Evolutionary conservation across 2,113 vertebrate species (phyloP).

Genomic region (Paraplagusia blochii): DNA sequence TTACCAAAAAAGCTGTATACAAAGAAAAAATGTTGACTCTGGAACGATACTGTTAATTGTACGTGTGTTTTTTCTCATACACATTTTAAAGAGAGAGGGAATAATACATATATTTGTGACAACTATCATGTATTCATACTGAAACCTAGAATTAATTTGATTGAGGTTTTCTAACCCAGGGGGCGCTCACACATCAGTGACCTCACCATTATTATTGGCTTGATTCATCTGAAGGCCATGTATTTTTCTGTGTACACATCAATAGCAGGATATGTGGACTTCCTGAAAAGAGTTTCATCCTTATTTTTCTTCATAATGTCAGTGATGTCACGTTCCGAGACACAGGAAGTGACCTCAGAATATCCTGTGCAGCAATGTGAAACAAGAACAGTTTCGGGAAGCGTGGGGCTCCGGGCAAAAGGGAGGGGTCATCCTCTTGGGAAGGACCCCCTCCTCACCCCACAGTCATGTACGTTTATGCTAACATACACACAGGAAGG

Average conservation of each 20-base stretch:
- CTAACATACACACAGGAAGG: conserved; percentile 46
- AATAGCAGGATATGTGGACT: conserved; percentile 20
- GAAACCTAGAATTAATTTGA: too few relatives aligned
- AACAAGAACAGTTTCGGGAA: conserved; percentile 32
- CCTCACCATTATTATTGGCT: not conserved
- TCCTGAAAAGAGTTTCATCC: conserved; percentile 28
- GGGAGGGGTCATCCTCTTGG: conserved; percentile 5
- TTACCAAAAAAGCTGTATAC: too few relatives aligned
- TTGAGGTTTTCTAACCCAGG: too few relatives aligned
- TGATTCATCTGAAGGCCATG: not conserved
- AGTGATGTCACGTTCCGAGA: not conserved
- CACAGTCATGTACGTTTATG: not conserved
- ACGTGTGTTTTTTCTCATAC: too few relatives aligned
- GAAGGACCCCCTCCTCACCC: not conserved
- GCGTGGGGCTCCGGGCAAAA: conserved; percentile 30
- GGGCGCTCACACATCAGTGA: not conserved
- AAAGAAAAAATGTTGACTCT: too few relatives aligned
- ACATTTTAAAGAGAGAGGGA: too few relatives aligned
- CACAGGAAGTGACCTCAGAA: conserved; percentile 43
- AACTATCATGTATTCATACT: too few relatives aligned
- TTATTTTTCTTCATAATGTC: not conserved
- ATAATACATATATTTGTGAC: too few relatives aligned
- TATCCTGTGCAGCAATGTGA: conserved; percentile 18
- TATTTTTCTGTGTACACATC: not conserved
- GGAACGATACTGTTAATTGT: too few relatives aligned